Evolutionary conservation across 2,797 vertebrate genomes (phyloP).

Genomic region (Cossypha polioptera): DNA sequence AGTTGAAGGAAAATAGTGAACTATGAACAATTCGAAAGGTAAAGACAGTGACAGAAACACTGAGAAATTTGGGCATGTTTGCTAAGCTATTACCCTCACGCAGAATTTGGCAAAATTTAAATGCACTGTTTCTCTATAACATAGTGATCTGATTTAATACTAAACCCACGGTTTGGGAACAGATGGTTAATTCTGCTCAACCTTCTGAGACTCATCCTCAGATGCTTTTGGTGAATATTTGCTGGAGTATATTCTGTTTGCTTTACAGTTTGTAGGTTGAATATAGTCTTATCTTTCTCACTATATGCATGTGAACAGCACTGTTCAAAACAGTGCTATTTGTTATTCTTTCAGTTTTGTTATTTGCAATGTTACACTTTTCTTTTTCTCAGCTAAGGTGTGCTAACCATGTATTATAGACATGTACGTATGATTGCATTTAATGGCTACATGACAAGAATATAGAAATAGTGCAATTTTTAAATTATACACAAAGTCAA

Average conservation of each 20-base stretch:
- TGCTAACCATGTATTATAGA: background rate
- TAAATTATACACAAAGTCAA: background rate
- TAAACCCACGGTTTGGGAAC: background rate
- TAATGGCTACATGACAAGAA: background rate
- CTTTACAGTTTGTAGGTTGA: background rate
- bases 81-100: constrained; percentile 19
- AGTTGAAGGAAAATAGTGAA: constrained; percentile 23
- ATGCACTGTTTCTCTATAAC: background rate
- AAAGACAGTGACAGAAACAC: constrained; percentile 30
- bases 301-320: background rate
- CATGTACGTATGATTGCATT: background rate
- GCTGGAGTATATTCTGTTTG: background rate
- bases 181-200: background rate
- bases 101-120: background rate
- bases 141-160: background rate
- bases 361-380: background rate
- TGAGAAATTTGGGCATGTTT: constrained; percentile 8
- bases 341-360: background rate
- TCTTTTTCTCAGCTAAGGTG: background rate
- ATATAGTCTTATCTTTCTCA: background rate
- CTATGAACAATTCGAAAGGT: background rate
- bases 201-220: background rate
- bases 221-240: background rate
- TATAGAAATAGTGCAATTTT: background rate
- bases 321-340: background rate